Conservation (phyloP, 1,140 invertebrate species). For the Euglossa dilemma region DNA sequence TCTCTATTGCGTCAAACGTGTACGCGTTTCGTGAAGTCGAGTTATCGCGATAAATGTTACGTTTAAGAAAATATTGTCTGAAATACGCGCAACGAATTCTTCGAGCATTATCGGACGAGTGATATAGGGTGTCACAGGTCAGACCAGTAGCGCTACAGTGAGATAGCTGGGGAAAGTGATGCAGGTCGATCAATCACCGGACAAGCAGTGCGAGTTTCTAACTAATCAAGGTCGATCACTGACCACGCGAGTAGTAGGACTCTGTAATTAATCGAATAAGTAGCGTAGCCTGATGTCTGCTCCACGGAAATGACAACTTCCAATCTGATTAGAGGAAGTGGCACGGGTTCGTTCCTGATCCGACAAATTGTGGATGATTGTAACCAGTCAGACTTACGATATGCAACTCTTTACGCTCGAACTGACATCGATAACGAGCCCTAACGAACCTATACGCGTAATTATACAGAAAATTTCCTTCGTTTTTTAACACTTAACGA, state of each 20-base stretch:
- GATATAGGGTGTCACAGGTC: neutral
- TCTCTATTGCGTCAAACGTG: neutral
- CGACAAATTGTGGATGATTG: neutral
- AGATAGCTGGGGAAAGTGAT: neutral
- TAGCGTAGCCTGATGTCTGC: neutral
- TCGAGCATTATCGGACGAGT: neutral
- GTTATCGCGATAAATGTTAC: neutral
- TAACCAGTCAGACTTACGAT: neutral
- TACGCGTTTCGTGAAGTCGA: neutral
- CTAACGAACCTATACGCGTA: neutral
- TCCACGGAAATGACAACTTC: neutral
- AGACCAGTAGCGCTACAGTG: neutral
- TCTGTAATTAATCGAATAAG: neutral
- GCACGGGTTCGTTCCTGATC: neutral
- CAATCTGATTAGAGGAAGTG: neutral
- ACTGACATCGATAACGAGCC: no score
- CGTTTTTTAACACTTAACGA: no score
- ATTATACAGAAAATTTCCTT: no score
- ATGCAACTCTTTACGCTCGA: no score
- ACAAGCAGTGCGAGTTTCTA: neutral
- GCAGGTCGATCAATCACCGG: neutral
- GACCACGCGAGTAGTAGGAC: neutral
- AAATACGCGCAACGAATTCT: no score
- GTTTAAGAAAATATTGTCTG: neutral
- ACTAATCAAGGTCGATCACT: neutral